Evolutionary conservation across 2,888 invertebrate genomes (phyloP).

Genomic region (Trileptium ribeirensis): DNA sequence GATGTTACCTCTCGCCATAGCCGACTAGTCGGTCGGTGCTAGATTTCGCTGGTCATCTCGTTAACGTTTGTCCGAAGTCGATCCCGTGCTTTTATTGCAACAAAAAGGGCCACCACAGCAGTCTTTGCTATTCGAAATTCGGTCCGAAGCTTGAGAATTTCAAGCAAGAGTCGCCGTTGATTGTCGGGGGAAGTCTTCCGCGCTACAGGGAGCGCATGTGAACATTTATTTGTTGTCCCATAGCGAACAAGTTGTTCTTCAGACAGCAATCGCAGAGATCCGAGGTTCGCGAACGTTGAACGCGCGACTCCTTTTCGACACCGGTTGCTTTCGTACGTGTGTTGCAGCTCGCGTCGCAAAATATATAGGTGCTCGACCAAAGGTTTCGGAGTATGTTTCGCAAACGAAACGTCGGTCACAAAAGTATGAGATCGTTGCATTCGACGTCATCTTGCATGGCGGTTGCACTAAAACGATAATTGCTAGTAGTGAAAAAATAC

Average conservation of each 20-base stretch:
- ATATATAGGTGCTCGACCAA: not conserved
- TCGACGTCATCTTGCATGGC: not conserved
- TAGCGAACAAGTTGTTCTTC: not conserved
- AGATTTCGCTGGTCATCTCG: not conserved
- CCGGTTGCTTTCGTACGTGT: not conserved
- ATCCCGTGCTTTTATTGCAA: conserved; percentile 10
- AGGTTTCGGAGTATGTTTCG: not conserved
- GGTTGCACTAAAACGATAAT: too few relatives aligned
- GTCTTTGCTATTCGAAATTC: conserved; percentile 5
- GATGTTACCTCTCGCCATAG: not conserved
- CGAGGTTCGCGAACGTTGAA: not conserved
- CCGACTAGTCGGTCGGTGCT: not conserved
- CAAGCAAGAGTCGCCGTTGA: not conserved
- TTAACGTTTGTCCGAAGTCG: not conserved
- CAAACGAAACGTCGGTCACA: not conserved
- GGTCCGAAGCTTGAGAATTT: not conserved
- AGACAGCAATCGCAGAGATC: not conserved
- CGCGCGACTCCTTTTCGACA: not conserved
- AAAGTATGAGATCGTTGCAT: not conserved
- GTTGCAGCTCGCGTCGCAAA: not conserved
- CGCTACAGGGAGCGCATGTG: too few relatives aligned
- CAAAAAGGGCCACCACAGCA: conserved; percentile 4
- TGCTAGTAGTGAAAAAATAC: too few relatives aligned
- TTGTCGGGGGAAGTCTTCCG: not conserved
- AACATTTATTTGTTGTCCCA: not conserved